Conservation (phyloP, 2,113 vertebrate species). For the Callorhinus ursinus region DNA sequence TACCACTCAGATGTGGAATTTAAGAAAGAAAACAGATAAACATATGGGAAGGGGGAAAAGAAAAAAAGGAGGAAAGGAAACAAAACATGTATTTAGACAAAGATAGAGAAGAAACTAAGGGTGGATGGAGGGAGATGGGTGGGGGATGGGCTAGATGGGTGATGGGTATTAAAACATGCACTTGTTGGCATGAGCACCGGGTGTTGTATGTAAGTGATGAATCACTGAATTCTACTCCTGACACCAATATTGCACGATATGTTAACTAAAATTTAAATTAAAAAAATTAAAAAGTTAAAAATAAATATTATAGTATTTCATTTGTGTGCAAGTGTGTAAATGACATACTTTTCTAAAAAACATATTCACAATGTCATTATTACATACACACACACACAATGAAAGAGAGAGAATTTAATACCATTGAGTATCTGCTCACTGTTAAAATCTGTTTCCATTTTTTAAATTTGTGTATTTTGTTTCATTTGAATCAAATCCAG, state of each 20-base stretch:
- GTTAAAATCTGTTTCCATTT: background rate
- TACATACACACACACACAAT: background rate
- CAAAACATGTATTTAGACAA: background rate
- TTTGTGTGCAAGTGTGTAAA: background rate
- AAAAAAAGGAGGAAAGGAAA: background rate
- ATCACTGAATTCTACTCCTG: background rate
- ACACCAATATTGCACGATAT: background rate
- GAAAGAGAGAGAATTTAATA: background rate
- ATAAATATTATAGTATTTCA: background rate
- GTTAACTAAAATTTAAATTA: background rate
- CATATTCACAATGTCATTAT: background rate
- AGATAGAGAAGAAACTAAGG: background rate
- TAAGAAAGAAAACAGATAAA: background rate
- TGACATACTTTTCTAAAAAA: background rate
- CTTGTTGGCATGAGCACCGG: background rate
- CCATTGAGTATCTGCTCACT: background rate
- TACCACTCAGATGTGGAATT: background rate
- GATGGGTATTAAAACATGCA: background rate
- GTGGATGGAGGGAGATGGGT: background rate
- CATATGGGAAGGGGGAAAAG: background rate
- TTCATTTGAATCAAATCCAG: constrained; percentile 24
- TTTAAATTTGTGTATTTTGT: background rate
- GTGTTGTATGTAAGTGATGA: background rate
- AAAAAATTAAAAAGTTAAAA: background rate
- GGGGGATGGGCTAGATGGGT: background rate